A percentile compares a stretch with the other conserved stretches of the same genome.
Conservation (phyloP, 2,113 vertebrate genomes). For the Tiliqua scincoides region DNA sequence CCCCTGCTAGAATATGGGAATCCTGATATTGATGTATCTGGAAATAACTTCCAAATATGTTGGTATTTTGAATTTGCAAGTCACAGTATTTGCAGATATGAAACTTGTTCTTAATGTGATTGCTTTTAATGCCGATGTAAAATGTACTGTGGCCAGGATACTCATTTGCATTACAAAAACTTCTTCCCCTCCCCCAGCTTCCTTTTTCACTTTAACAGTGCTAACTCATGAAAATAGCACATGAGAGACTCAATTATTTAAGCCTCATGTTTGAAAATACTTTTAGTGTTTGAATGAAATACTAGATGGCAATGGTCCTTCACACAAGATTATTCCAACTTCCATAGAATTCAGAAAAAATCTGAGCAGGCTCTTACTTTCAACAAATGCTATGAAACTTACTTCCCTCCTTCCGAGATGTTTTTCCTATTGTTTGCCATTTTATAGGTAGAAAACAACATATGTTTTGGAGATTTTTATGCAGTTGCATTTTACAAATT, state of each 20-base stretch:
- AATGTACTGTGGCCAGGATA: not conserved
- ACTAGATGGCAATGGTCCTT: conserved; percentile 19
- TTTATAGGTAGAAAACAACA: not conserved
- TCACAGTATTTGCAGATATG: not conserved
- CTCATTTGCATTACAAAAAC: not conserved
- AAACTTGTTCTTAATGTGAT: not conserved
- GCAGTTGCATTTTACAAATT: not conserved
- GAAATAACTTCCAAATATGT: not conserved
- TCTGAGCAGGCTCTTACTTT: not conserved
- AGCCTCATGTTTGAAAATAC: not conserved
- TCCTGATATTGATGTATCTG: not conserved
- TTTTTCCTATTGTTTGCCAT: not conserved
- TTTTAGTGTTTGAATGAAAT: not conserved
- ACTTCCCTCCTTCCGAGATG: not conserved
- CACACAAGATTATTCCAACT: not conserved
- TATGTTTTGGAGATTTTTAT: not conserved
- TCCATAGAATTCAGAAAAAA: not conserved
- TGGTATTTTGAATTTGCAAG: not conserved
- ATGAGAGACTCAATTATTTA: not conserved
- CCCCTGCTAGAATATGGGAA: too few species aligned
- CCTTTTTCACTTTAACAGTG: not conserved
- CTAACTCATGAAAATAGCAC: not conserved
- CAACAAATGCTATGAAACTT: not conserved
- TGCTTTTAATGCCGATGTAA: not conserved
- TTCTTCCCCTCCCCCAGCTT: too few species aligned